Evolutionary conservation across 2,888 invertebrate genomes (phyloP).

Genomic region (Diarsia mendica): DNA sequence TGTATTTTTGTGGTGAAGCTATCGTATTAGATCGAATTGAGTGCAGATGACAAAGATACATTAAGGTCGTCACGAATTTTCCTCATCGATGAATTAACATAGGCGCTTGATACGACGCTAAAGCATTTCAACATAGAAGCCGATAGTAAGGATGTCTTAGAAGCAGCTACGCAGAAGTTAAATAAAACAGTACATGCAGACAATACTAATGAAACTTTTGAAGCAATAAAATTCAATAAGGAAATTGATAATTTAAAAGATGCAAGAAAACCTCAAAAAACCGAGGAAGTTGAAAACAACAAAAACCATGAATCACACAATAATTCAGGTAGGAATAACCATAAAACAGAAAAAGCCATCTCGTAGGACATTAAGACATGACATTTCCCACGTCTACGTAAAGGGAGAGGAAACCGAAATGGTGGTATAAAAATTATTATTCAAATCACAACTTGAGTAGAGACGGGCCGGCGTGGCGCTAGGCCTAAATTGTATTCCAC

Average conservation of each 20-base stretch:
- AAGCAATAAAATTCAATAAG: conserved; percentile 53
- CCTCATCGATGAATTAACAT: conserved; percentile 57
- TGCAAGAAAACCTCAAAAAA: conserved; percentile 44
- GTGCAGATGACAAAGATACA: conserved; percentile 53
- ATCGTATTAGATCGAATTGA: conserved; percentile 54
- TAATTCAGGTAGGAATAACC: conserved; percentile 68
- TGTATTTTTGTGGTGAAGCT: conserved; percentile 57
- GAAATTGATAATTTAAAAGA: conserved; percentile 47
- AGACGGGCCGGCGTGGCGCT: conserved; percentile 83
- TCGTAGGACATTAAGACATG: conserved; percentile 83
- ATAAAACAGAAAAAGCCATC: conserved; percentile 74
- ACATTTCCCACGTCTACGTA: conserved; percentile 87
- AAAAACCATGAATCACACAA: conserved; percentile 60
- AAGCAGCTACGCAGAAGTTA: conserved; percentile 15
- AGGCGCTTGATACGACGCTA: conserved; percentile 25
- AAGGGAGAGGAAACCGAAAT: conserved; percentile 88
- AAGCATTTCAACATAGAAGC: conserved; percentile 41
- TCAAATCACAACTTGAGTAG: conserved; percentile 87
- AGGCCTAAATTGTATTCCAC: conserved; percentile 87
- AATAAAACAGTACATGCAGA: conserved; percentile 31
- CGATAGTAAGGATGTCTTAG: conserved; percentile 30
- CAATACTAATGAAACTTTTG: conserved; percentile 36
- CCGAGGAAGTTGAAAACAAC: conserved; percentile 57
- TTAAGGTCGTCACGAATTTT: conserved; percentile 63
- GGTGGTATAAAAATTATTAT: conserved; percentile 88